Evolutionary conservation across 1,140 invertebrate species (phyloP).

Genomic region (Drosophila pseudoobscura): DNA sequence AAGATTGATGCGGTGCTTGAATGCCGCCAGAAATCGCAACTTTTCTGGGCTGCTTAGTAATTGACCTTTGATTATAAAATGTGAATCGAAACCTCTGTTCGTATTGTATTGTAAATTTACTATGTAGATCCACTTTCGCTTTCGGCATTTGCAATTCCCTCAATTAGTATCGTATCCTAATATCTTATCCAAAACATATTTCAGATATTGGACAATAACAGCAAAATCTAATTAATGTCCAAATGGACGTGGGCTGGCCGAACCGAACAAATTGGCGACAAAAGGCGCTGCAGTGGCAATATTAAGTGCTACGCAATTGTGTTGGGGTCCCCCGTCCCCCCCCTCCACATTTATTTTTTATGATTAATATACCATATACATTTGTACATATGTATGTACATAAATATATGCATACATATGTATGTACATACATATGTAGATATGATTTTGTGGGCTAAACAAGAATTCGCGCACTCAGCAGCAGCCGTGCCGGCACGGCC

Average conservation of each 20-base stretch:
- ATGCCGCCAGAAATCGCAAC: too few species aligned
- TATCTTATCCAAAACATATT: conserved; percentile 46
- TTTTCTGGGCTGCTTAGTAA: too few species aligned
- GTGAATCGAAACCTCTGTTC: too few species aligned
- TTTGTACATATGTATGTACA: conserved; percentile 17
- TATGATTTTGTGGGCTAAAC: conserved; percentile 60
- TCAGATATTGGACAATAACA: conserved; percentile 43
- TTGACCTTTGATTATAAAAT: too few species aligned
- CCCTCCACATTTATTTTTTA: conserved; percentile 1
- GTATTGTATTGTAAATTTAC: too few species aligned
- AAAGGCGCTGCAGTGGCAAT: conserved; percentile 55
- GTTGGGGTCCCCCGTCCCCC: background rate
- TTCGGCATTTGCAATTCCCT: background rate
- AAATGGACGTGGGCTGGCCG: conserved; percentile 34
- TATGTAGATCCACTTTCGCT: too few species aligned
- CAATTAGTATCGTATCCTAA: conserved; percentile 31
- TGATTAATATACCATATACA: conserved; percentile 9
- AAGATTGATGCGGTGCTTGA: too few species aligned
- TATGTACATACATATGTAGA: background rate
- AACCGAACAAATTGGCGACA: conserved; percentile 58
- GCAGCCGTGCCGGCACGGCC: conserved; percentile 16
- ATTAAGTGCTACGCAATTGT: conserved; percentile 42
- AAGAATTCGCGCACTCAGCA: conserved; percentile 66
- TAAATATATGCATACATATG: conserved; percentile 25
- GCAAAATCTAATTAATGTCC: conserved; percentile 65